phyloP scores from a whole-genome alignment of 2,113 vertebrate species.

The Lagenorhynchus albirostris region DNA sequence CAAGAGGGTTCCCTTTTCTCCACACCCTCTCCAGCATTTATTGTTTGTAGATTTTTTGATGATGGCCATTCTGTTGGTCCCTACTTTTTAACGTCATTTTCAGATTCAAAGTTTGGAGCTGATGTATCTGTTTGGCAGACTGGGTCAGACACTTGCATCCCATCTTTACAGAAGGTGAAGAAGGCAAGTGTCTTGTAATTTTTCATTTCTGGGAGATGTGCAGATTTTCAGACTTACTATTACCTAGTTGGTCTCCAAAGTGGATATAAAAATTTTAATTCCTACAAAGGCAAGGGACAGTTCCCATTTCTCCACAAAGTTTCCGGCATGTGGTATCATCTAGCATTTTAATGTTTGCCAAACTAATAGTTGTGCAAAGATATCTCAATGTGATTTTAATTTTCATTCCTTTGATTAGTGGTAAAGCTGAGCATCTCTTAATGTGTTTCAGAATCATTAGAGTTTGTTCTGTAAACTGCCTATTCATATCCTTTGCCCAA shows the following conservation, averaged over 20 bases:
- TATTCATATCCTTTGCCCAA: neutral
- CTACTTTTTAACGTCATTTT: neutral
- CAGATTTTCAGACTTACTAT: constrained; percentile 1
- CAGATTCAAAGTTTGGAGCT: neutral
- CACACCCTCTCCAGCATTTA: too few relatives aligned
- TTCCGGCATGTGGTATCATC: neutral
- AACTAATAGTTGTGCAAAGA: neutral
- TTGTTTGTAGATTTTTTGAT: too few relatives aligned
- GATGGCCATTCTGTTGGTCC: neutral
- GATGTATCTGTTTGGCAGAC: constrained; percentile 22
- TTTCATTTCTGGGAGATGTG: neutral
- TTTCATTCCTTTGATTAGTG: neutral
- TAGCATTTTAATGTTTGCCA: constrained; percentile 1
- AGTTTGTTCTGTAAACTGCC: neutral
- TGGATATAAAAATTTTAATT: constrained; percentile 26
- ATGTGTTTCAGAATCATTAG: neutral
- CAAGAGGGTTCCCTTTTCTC: too few relatives aligned
- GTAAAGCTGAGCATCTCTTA: neutral
- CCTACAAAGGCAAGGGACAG: neutral
- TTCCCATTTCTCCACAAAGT: neutral
- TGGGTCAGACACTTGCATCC: neutral
- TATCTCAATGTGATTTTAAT: neutral
- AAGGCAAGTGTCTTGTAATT: neutral
- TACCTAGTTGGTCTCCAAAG: neutral
- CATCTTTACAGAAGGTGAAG: neutral